Evolutionary conservation across 92 coral and sea anemone species (phyloP).

Genomic region (Porites divaricata): DNA sequence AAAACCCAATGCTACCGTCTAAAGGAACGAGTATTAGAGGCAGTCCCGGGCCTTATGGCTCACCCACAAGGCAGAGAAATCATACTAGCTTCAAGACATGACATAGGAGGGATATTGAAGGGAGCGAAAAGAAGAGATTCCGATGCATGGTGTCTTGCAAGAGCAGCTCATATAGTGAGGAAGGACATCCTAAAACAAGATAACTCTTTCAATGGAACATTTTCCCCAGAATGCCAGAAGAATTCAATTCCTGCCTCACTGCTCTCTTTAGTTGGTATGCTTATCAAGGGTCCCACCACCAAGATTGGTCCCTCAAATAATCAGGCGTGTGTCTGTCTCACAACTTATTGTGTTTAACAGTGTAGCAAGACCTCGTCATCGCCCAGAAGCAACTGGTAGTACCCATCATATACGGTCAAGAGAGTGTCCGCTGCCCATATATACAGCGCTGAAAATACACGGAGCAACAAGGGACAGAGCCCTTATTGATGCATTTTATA

Average conservation of each 20-base stretch:
- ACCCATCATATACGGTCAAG: slow-evolving; percentile 48
- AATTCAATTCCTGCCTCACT: slow-evolving; percentile 60
- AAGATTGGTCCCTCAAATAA: slow-evolving; percentile 38
- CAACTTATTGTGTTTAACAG: slow-evolving; percentile 73
- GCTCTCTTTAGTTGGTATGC: slow-evolving; percentile 52
- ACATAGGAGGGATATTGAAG: slow-evolving; percentile 63
- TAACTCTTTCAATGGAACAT: slow-evolving; percentile 69
- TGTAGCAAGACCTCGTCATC: slow-evolving; percentile 26
- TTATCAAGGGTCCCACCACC: slow-evolving; percentile 55
- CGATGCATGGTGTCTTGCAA: slow-evolving; percentile 61
- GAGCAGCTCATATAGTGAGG: slow-evolving; percentile 66
- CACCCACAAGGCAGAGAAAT: too few species aligned
- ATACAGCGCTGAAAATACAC: slow-evolving; percentile 65
- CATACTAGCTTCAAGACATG: too few species aligned
- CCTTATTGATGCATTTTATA: slow-evolving; percentile 63
- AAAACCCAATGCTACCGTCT: too few species aligned
- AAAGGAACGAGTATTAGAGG: too few species aligned
- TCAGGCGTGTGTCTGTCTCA: slow-evolving; percentile 78
- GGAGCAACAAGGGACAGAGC: slow-evolving; percentile 50
- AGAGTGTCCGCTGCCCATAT: slow-evolving; percentile 72
- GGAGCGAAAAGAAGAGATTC: slow-evolving; percentile 64
- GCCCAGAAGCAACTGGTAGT: slow-evolving; percentile 43
- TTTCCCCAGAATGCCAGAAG: slow-evolving; percentile 63
- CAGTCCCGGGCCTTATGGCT: too few species aligned
- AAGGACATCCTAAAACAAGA: slow-evolving; percentile 58